A percentile compares a stretch with the other conserved stretches of the same genome.
Conservation (phyloP, 1,140 invertebrate genomes). For the Drosophila watanabei region DNA sequence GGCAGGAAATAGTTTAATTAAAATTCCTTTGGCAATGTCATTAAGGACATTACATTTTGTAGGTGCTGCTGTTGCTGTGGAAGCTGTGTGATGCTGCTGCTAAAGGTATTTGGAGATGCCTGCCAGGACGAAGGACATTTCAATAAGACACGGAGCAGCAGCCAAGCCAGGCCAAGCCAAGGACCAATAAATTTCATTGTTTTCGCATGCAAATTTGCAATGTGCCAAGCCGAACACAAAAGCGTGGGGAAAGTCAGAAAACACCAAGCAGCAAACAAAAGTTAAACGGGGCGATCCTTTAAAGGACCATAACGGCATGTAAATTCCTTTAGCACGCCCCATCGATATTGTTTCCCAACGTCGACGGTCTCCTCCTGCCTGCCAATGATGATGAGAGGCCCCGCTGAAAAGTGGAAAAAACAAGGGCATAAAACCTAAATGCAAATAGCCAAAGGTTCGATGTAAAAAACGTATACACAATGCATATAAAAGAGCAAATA, state of each 20-base stretch:
- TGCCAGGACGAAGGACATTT: slow-evolving; percentile 55
- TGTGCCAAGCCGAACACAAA: slow-evolving; percentile 63
- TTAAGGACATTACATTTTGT: slow-evolving; percentile 75
- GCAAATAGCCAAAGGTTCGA: slow-evolving; percentile 71
- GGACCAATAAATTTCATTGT: slow-evolving; percentile 70
- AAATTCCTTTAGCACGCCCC: slow-evolving; percentile 66
- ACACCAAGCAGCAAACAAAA: slow-evolving; percentile 49
- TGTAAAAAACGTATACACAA: slow-evolving; percentile 44
- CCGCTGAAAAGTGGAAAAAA: slow-evolving; percentile 42
- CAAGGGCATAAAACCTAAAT: slow-evolving; percentile 77
- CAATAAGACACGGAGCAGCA: slow-evolving; percentile 43
- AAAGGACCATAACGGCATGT: slow-evolving; percentile 65
- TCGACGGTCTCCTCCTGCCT: neutral
- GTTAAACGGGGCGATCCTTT: slow-evolving; percentile 69
- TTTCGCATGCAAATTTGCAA: slow-evolving; percentile 76
- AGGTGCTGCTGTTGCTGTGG: slow-evolving; percentile 32
- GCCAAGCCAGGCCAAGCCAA: slow-evolving; percentile 15
- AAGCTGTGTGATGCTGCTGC: slow-evolving; percentile 12
- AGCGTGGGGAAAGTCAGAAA: slow-evolving; percentile 61
- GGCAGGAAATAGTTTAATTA: slow-evolving; percentile 83
- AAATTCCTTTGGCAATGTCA: slow-evolving; percentile 79
- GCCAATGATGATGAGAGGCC: slow-evolving; percentile 26
- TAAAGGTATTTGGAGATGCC: slow-evolving; percentile 46
- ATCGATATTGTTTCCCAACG: slow-evolving; percentile 64
- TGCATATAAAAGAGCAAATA: slow-evolving; percentile 44